Evolutionary conservation across 2,797 vertebrate species (phyloP), one percentile per base, ranked within the genome.

Genomic region (Urosaurus nigricauda): DNA sequence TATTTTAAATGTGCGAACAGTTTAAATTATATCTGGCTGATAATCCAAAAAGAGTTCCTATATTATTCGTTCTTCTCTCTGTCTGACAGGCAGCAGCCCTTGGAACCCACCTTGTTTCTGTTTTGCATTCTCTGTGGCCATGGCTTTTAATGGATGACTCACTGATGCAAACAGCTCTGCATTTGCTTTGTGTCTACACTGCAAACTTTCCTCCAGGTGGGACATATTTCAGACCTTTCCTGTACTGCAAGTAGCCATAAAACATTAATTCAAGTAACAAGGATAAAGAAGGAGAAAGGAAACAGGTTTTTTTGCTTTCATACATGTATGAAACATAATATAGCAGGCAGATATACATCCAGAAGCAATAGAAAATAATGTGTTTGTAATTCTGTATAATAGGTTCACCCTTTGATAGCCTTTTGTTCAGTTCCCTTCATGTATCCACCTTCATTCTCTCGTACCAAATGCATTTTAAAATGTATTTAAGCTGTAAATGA

Each of bases 181-280:
- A 99, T 95, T 97, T 99, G 65, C 98, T 99, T 91, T 99, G 99
- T 84, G 98, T 99, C 94, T 99, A 98, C 91, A 98, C 98, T 0
- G 98, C 98, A 90, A 96, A 98, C 94, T 98, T 96, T 95, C 96
- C 97, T 87, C 84, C 95, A 96, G 98, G 99, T 98, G 95, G 93
- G 86, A 78, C 35, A 91, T 11, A n/a, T 8, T 87, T n/a, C 83
- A 29, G 5, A 75, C 43, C 29, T 68, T 68, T 79, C 4, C 74
- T 68, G 24, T 24, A 16, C 5, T 35, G 32, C 51, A 79, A 19
- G 14, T 63, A 16, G 0, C 21, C 68, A 9, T 83, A 84, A 70
- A 88, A 5, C 60, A 91, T 84, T 88, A 58, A 78, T 16, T 51
- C 79, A 24, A 91, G 78, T 84, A 90, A 91, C 87, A 51, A 51